phyloP scores from a whole-genome alignment of 2,113 vertebrate genomes.

The Neolamprologus brichardi region DNA sequence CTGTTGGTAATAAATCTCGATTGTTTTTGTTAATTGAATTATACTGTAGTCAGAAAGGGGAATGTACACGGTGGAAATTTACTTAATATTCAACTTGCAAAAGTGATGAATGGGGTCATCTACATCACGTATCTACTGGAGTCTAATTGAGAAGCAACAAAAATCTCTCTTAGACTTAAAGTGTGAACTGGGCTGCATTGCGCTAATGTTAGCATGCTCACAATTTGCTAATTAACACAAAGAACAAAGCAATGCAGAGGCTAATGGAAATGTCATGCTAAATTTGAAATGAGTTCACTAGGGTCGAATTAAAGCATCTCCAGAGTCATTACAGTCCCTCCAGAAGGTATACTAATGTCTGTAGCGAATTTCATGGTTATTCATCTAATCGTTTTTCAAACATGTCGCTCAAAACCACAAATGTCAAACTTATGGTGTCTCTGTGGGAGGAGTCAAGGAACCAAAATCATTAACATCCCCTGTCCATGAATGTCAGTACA shows the following conservation, averaged over 20 bases:
- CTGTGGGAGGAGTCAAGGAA: neutral
- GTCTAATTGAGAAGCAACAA: neutral
- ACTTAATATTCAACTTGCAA: constrained; percentile 16
- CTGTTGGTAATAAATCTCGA: constrained; percentile 37
- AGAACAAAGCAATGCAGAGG: neutral
- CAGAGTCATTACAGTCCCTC: neutral
- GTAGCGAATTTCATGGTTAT: neutral
- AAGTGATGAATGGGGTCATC: constrained; percentile 37
- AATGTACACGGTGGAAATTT: constrained; percentile 1
- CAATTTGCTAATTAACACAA: neutral
- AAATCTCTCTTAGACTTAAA: neutral
- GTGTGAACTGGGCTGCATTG: neutral
- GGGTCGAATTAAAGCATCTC: neutral
- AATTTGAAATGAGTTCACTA: neutral
- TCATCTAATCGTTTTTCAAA: neutral
- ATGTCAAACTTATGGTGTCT: neutral
- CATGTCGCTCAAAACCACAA: neutral
- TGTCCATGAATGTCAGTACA: neutral
- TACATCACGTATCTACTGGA: neutral
- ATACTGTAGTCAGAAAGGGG: constrained; percentile 1
- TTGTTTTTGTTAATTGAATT: constrained; percentile 23
- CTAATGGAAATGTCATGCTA: neutral
- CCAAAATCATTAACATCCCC: neutral
- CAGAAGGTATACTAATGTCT: neutral
- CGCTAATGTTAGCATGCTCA: neutral